Evolutionary conservation across 1,140 invertebrate species (phyloP), one percentile per base, ranked within the genome.

Genomic region (Andrena cerasifolii): DNA sequence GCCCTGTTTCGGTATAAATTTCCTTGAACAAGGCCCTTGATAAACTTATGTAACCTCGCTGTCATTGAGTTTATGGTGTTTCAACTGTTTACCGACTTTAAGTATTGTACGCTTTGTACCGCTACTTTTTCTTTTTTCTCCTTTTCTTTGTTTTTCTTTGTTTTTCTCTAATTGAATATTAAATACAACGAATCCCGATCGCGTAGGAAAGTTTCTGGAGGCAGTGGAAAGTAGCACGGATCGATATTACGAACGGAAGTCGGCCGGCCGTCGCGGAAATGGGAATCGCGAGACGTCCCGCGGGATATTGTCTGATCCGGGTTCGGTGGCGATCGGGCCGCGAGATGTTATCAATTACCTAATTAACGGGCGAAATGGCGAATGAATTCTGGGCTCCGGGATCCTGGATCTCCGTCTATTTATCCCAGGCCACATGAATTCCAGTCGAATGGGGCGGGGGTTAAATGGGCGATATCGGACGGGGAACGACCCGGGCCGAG

Each of bases 381-480:
- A 75, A 61, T n/a, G 26, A 56, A 47, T 56, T 47, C 36, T 65
- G 67, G n/a, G 21, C 14, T 54, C n/a, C 5, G 24, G 3, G 14
- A 10, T 14, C 51, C 10, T 24, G 8, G 65, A 68, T 81, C n/a
- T n/a, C n/a, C 79, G 40, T 78, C 78, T 81, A 71, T 78, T 54
- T 58, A 40, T 24, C 6, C n/a, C 51, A 43, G 68, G 43, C 49
- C 47, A 58, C 31, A 80, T 80, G 77, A 71, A 80, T 58, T 71
- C 74, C 36, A 43, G 45, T n/a, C 59, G 72, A 36, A 21, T 3
- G n/a, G 24, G 49, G 24, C 8, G 24, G 7, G n/a, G 49, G 33
- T 8, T 51, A 51, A 45, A 54, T 3, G 45, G 33, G n/a, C 18
- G 58, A 59, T 40, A 40, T 59, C 31, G 47, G 0, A n/a, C n/a